Conservation (phyloP, 1,140 invertebrate species). For the Listronotus bonariensis region DNA sequence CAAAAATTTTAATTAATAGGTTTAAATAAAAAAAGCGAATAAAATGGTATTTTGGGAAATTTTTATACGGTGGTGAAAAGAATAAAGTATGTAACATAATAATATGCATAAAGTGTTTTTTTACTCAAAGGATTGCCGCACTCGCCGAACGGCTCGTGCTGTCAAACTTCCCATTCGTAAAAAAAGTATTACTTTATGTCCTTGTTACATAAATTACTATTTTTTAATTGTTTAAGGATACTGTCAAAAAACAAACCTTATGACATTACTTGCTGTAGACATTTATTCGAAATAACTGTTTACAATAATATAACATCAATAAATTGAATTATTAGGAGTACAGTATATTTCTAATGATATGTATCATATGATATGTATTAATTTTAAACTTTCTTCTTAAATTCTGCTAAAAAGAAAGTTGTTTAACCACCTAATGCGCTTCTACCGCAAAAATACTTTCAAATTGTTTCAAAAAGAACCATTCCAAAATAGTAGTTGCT, state of each 20-base stretch:
- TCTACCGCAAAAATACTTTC: slow-evolving; percentile 11
- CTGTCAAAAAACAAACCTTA: slow-evolving; percentile 12
- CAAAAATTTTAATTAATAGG: no score
- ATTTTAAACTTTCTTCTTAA: slow-evolving; percentile 32
- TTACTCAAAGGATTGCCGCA: no score
- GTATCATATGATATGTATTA: slow-evolving; percentile 55
- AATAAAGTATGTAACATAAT: no score
- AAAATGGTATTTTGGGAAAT: no score
- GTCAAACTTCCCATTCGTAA: no score
- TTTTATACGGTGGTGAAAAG: no score
- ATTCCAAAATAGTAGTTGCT: slow-evolving; percentile 18
- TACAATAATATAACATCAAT: slow-evolving; percentile 53
- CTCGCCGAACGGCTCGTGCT: no score
- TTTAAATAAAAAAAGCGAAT: no score
- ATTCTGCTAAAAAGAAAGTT: slow-evolving; percentile 15
- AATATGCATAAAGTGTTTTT: no score
- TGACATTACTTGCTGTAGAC: slow-evolving; percentile 49
- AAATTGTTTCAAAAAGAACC: slow-evolving; percentile 3
- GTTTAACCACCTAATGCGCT: slow-evolving; percentile 18
- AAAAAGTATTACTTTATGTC: no score
- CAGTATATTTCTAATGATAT: slow-evolving; percentile 47
- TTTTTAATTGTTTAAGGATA: neutral
- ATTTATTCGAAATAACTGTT: slow-evolving; percentile 52
- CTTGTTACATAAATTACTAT: no score
- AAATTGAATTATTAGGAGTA: slow-evolving; percentile 39